Evolutionary conservation across 2,113 vertebrate genomes (phyloP).

Genomic region (Xenopus borealis): DNA sequence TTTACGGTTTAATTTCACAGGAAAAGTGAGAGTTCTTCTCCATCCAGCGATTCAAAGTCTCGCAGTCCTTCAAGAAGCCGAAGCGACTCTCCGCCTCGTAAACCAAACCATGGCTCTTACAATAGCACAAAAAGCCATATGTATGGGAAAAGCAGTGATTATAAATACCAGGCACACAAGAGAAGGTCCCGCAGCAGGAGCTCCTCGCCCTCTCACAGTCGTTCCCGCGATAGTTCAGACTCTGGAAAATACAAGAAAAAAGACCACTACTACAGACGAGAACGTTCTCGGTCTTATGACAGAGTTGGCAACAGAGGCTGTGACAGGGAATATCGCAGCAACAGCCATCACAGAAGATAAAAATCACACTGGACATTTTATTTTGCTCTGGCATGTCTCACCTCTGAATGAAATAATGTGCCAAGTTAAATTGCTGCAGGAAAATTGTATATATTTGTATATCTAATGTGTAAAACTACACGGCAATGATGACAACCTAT

Average conservation of each 20-base stretch:
- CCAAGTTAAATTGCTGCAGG: background rate
- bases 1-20: slow-evolving; percentile 40
- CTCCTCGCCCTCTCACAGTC: slow-evolving; percentile 66
- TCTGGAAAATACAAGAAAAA: slow-evolving; percentile 74
- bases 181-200: slow-evolving; percentile 57
- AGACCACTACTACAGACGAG: slow-evolving; percentile 65
- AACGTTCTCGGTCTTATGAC: slow-evolving; percentile 67
- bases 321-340: slow-evolving; percentile 64
- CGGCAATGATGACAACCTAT: background rate
- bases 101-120: slow-evolving; percentile 59
- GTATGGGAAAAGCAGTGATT: slow-evolving; percentile 67
- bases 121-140: slow-evolving; percentile 61
- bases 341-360: slow-evolving; percentile 69
- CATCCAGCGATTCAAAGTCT: slow-evolving; percentile 69
- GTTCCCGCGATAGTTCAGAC: slow-evolving; percentile 64
- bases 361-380: background rate
- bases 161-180: slow-evolving; percentile 59
- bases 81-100: slow-evolving; percentile 69
- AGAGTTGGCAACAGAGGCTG: slow-evolving; percentile 60
- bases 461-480: background rate
- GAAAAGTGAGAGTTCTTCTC: slow-evolving; percentile 71
- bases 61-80: slow-evolving; percentile 73
- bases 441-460: background rate
- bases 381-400: background rate
- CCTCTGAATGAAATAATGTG: background rate